phyloP scores from a whole-genome alignment of 2,888 invertebrate genomes.

The Formica aserva region DNA sequence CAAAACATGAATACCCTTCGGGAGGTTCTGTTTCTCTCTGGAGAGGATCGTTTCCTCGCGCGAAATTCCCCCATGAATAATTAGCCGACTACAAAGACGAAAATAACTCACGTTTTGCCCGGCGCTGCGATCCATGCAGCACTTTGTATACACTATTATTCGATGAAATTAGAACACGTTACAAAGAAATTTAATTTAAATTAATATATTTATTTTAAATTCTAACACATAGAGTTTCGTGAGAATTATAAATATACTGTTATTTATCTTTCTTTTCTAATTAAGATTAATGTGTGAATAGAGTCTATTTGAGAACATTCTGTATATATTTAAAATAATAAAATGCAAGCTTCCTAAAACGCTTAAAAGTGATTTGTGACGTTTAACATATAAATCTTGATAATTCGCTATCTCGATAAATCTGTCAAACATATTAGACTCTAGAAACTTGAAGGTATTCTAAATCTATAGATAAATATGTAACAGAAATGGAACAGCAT shows the following conservation, averaged over 20 bases:
- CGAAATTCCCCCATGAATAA: conserved; percentile 19
- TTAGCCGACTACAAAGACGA: conserved; percentile 30
- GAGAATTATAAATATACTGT: background rate
- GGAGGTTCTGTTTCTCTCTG: conserved; percentile 27
- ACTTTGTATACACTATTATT: conserved; percentile 2
- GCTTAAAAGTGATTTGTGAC: background rate
- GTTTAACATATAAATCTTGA: background rate
- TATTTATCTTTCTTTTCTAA: background rate
- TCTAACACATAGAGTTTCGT: background rate
- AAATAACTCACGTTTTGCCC: background rate
- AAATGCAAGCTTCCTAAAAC: background rate
- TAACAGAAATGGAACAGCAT: background rate
- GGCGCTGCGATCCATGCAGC: background rate
- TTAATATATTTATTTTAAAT: background rate
- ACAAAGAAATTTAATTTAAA: background rate
- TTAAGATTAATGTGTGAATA: background rate
- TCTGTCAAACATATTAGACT: background rate
- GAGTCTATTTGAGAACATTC: background rate
- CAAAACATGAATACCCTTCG: conserved; percentile 34
- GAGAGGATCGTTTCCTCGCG: conserved; percentile 8
- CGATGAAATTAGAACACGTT: background rate
- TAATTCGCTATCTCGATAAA: background rate
- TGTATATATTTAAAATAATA: background rate
- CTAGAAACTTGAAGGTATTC: background rate
- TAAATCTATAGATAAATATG: background rate